These are phyloP conservation scores for Mythimna pallens DNA, from an alignment of 2,888 invertebrate genomes.

Conservation along the genomic window DNA sequence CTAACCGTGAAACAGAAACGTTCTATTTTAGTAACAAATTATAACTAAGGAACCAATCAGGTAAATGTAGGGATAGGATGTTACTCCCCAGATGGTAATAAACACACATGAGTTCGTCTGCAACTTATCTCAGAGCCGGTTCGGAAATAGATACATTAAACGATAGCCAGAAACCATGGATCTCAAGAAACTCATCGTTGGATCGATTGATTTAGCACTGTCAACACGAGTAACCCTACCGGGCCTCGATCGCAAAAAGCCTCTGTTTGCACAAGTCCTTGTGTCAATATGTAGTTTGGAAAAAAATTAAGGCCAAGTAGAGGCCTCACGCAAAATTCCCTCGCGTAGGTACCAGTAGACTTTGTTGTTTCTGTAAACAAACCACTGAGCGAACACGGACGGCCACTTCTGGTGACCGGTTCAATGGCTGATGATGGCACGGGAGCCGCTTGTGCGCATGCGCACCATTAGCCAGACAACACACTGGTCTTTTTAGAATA, in stretches of 20 bases:
- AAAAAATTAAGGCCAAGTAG: slow-evolving; percentile 82
- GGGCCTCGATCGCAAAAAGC: slow-evolving; percentile 86
- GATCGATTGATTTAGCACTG: slow-evolving; percentile 80
- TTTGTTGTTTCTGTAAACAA: slow-evolving; percentile 85
- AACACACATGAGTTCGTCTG: slow-evolving; percentile 43
- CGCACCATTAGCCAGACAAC: slow-evolving; percentile 65
- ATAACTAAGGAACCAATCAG: slow-evolving; percentile 53
- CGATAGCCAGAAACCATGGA: slow-evolving; percentile 36
- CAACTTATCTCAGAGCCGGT: slow-evolving; percentile 20
- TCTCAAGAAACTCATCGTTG: slow-evolving; percentile 60
- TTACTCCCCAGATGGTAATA: slow-evolving; percentile 47
- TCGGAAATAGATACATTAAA: slow-evolving; percentile 42
- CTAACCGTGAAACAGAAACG: slow-evolving; percentile 43
- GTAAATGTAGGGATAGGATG: slow-evolving; percentile 38
- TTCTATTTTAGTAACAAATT: slow-evolving; percentile 58
- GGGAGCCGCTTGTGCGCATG: slow-evolving; percentile 73
- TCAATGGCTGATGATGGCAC: slow-evolving; percentile 80
- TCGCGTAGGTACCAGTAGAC: slow-evolving; percentile 82
- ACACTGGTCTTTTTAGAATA: slow-evolving; percentile 67
- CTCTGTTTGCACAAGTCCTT: slow-evolving; percentile 79
- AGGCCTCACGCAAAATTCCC: slow-evolving; percentile 84
- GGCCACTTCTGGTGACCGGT: slow-evolving; percentile 83
- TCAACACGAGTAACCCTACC: slow-evolving; percentile 83
- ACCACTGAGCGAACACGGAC: slow-evolving; percentile 81
- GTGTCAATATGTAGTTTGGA: slow-evolving; percentile 76